Base-by-base conservation (phyloP, 2,888 invertebrate species). In the Lamproptera curius region DNA sequence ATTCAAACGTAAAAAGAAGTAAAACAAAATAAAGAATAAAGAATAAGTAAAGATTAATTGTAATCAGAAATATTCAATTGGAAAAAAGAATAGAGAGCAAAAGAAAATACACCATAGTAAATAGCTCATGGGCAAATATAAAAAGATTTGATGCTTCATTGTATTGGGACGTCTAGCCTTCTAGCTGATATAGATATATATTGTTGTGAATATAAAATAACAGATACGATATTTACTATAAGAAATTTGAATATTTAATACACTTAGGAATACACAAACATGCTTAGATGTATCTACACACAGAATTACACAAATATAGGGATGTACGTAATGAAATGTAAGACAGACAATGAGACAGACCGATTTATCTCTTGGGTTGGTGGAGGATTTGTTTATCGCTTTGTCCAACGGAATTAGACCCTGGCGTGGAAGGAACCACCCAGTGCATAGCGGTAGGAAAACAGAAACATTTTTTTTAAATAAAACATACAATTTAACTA, bases 331-430 rank as follows among this genome's bases (percentile, higher is more conserved):
- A 72, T 75, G 73, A 70, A 63, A 72, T 76, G 76, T 73, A 73
- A 74, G 59, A 71, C 67, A 40, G 40, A 50, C 49, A 50, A 50
- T 70, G 77, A 80, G 82, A 83, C 85, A 83, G 83, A 84, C 86
- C 86, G 81, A 81, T 75, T 82, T 80, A 76, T 81, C 80, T 78
- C 80, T 77, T 75, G 79, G 67, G 73, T 78, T 80, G 76, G 77
- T 75, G 76, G 86, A 83, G 62, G 85, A 70, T 84, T 84, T 82
- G 84, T 84, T 86, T 74, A 85, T 86, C 73, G 85, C 85, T 83
- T 83, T 80, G 68, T 85, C 83, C 84, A 85, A 74, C 73, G 85
- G 74, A 75, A 85, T 85, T 73, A 84, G 85, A 82, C 84, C 86
- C 86, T 86, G 81, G 72, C 59, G 71, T 68, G 68, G 73, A 65